Base-by-base conservation (phyloP, 2,888 invertebrate genomes). In the Nymphalis c-album region DNA sequence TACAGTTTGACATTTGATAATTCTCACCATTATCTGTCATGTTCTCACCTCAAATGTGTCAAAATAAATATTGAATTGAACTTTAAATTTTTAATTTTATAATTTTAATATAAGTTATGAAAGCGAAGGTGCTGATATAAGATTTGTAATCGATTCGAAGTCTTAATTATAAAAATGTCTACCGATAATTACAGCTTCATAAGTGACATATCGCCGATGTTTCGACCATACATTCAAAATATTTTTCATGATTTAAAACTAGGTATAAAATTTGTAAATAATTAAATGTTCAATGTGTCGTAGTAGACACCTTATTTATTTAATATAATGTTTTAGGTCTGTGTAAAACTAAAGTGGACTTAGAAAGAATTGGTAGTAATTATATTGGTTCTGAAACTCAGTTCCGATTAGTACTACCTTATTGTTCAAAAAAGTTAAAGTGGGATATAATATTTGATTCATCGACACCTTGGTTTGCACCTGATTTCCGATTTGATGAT, bases 401-500 rank as follows among this genome's bases (percentile, higher is more conserved):
- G 77, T 95, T 95, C 77, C 92, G 93, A 53, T 79, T 96, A 60
- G 91, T 93, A 20, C 90, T 96, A 63, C 96, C 96, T 0, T 96
- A 95, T 81, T 96, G 95, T 70, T 95, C 94, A 2, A 94, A 94
- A 73, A 91, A 90, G 69, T 82, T 96, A 6, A 93, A 93, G 74
- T 96, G 96, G 95, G 95, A 95, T 78, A 90, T 96, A 17, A 86
- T 95, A 69, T 96, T 96, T 85, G 94, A 95, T 80, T 85, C 90
- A 0, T 84, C 91, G 18, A 86, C 89, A 60, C 94, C 95, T 7
- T 94, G 94, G 83, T 94, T 94, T 78, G 94, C 96, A 7, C 96
- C 96, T 1, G 96, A 96, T 81, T 96, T 96, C 79, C 92, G 95
- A 76, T 96, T 96, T 83, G 94, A 95, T 74, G 95, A 96, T 81